phyloP scores from a whole-genome alignment of 2,888 invertebrate genomes.

The Leptinotarsa rubiginosa region DNA sequence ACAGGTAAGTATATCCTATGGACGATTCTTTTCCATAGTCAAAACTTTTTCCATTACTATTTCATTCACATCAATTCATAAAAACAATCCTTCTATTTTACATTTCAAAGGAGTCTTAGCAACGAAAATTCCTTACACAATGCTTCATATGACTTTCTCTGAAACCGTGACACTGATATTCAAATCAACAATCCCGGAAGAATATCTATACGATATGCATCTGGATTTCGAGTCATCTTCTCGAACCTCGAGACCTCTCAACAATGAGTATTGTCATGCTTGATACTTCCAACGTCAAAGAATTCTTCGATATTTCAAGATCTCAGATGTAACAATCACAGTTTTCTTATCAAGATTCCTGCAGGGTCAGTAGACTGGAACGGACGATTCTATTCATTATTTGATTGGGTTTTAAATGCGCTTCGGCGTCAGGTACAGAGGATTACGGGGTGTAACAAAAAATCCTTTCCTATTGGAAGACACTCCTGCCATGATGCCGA shows the following conservation, averaged over 20 bases:
- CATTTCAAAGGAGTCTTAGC: too few relatives aligned
- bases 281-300: background rate
- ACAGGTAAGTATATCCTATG: too few relatives aligned
- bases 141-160: background rate
- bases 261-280: conserved; percentile 1
- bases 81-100: too few relatives aligned
- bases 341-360: conserved; percentile 5
- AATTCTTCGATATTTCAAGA: conserved; percentile 10
- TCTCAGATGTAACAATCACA: conserved; percentile 6
- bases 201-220: background rate
- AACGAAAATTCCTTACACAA: background rate
- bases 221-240: background rate
- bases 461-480: too few relatives aligned
- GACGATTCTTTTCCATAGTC: too few relatives aligned
- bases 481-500: too few relatives aligned
- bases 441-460: too few relatives aligned
- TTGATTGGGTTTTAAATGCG: conserved; percentile 13
- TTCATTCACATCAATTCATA: too few relatives aligned
- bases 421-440: background rate
- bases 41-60: too few relatives aligned
- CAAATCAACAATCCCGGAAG: background rate
- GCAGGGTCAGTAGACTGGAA: conserved; percentile 13
- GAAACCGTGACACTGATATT: background rate
- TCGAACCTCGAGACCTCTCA: background rate
- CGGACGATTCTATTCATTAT: conserved; percentile 19